phyloP scores from a whole-genome alignment of 2,113 vertebrate genomes.

The Chaetorhynchus papuensis region DNA sequence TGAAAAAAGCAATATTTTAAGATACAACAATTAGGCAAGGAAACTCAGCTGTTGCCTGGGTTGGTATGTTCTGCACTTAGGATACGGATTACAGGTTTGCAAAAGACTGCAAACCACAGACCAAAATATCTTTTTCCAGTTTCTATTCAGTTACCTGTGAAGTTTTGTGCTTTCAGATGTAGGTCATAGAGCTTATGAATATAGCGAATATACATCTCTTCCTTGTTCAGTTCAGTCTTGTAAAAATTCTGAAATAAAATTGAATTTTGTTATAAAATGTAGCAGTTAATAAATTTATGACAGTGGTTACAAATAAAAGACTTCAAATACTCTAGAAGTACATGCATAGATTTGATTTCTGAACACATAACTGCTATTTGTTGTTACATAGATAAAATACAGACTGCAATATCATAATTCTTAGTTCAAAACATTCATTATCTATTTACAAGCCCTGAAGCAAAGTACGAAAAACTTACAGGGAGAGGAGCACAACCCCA shows the following conservation, averaged over 20 bases:
- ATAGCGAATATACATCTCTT: constrained; percentile 99
- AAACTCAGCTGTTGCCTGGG: neutral
- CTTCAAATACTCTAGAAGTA: neutral
- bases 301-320: neutral
- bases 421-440: neutral
- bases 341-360: neutral
- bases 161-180: constrained; percentile 97
- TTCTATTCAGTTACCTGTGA: constrained; percentile 83
- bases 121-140: neutral
- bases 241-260: constrained; percentile 90
- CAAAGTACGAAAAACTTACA: neutral
- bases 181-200: constrained; percentile 98
- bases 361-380: neutral
- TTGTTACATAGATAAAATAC: neutral
- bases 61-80: neutral
- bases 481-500: neutral
- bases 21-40: neutral
- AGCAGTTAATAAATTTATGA: neutral
- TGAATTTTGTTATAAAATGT: neutral
- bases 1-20: neutral
- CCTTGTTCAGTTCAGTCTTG: constrained; percentile 97
- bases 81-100: neutral
- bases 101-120: neutral
- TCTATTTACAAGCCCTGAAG: neutral
- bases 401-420: neutral